These are phyloP conservation scores for Neomonachus schauinslandi DNA, from an alignment of 2,113 vertebrate species.

Conservation along the genomic window DNA sequence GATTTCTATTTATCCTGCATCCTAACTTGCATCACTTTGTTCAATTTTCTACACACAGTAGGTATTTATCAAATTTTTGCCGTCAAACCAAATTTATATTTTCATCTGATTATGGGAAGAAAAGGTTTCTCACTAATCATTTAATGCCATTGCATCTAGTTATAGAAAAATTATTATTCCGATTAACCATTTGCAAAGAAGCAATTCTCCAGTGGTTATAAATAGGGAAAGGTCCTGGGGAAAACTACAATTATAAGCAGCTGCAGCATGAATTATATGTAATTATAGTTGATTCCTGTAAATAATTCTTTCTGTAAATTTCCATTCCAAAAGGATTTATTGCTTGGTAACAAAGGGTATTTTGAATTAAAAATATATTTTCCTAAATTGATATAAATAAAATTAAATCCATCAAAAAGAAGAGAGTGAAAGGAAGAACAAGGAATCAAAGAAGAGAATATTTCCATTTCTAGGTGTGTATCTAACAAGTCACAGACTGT, in stretches of 20 bases:
- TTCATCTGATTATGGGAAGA: neutral
- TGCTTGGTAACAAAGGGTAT: constrained; percentile 89
- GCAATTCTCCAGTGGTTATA: constrained; percentile 82
- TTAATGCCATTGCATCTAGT: constrained; percentile 76
- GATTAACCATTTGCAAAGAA: constrained; percentile 84
- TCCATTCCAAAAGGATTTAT: constrained; percentile 90
- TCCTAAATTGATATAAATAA: constrained; percentile 85
- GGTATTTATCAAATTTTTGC: neutral
- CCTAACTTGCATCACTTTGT: neutral
- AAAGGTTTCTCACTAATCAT: constrained; percentile 10
- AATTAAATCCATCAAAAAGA: constrained; percentile 75
- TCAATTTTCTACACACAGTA: neutral
- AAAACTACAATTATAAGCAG: constrained; percentile 93
- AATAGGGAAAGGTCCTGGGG: constrained; percentile 83
- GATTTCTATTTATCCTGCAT: neutral
- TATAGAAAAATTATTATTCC: constrained; percentile 83
- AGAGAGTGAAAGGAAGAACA: constrained; percentile 24
- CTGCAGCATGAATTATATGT: constrained; percentile 92
- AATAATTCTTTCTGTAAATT: constrained; percentile 96
- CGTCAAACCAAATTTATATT: neutral
- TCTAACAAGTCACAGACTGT: constrained; percentile 73
- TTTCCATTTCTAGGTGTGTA: constrained; percentile 4
- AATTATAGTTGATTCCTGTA: constrained; percentile 96
- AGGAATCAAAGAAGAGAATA: constrained; percentile 77
- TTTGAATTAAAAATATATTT: constrained; percentile 91